Base-by-base conservation (phyloP, 2,888 invertebrate species). In the Beris morrisii region DNA sequence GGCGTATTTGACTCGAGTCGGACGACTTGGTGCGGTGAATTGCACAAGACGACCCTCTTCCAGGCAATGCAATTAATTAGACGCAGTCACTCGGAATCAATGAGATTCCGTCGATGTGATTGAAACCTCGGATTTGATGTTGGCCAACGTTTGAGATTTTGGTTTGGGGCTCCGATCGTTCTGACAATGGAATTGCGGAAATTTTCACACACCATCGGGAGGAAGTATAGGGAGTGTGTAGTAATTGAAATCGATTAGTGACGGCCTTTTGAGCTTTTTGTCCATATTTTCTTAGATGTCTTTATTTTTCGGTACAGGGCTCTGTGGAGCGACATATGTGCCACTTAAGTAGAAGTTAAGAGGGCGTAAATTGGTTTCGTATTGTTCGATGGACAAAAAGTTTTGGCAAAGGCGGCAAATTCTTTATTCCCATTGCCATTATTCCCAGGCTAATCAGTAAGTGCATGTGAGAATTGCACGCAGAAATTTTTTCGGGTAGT, bases 1-100 rank as follows among this genome's bases (percentile, higher is more conserved):
- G 58, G 58, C 46, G 38, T 3, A 7, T 30, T 13, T 31, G 48
- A 30, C 46, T 46, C 48, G 31, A 59, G 12, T 22, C 28, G 15
- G 12, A 45, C 44, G 45, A 44, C 44, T 43, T 56, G 43, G 53
- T 54, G 55, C 61, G 55, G 63, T 45, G 44, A 53, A 28, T 55
- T 45, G 54, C 32, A n/a, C 52, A 52, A 63, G 65, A 57, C 52
- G 46, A 57, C 52, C 61, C 66, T 52, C 38, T 50, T 43, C 9
- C 52, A 63, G 52, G 30, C 66, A 64, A 66, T 61, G 66, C 64
- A 64, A 46, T 78, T 74, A 79, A 77, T 78, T 75, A 75, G 74
- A 75, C 73, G 75, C 79, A 79, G 77, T 79, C 79, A 78, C 75
- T 77, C 74, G 79, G 79, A 79, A 79, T 79, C 78, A 76, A 79